A percentile compares a stretch with the other conserved stretches of the same genome.
Evolutionary conservation across 2,888 invertebrate genomes (phyloP).

Genomic region (Clusia tigrina): DNA sequence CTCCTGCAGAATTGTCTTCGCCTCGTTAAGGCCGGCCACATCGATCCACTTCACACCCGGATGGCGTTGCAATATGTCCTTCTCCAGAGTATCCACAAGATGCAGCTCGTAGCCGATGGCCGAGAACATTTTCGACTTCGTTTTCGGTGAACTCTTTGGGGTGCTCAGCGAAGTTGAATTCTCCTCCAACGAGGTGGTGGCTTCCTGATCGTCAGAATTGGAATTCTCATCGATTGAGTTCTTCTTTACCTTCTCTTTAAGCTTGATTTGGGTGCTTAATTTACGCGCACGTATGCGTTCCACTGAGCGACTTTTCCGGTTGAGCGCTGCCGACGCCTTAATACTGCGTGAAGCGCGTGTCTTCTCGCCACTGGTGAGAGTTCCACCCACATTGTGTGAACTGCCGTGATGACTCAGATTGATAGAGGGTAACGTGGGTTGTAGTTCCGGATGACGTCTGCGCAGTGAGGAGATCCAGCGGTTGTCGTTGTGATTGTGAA

Average conservation of each 20-base stretch:
- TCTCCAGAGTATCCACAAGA: slow-evolving; percentile 82
- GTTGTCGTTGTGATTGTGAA: slow-evolving; percentile 66
- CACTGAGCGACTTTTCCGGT: slow-evolving; percentile 62
- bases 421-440: slow-evolving; percentile 73
- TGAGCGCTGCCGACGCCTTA: slow-evolving; percentile 53
- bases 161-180: slow-evolving; percentile 58
- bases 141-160: slow-evolving; percentile 61
- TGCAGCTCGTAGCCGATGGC: slow-evolving; percentile 77
- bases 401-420: slow-evolving; percentile 62
- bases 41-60: slow-evolving; percentile 84
- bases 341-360: slow-evolving; percentile 49
- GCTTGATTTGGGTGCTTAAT: slow-evolving; percentile 61
- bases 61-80: slow-evolving; percentile 83
- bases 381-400: slow-evolving; percentile 65
- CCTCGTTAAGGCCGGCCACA: slow-evolving; percentile 78
- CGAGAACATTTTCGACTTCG: slow-evolving; percentile 61
- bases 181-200: slow-evolving; percentile 63
- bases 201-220: slow-evolving; percentile 65
- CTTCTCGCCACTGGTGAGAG: slow-evolving; percentile 47
- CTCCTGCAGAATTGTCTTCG: slow-evolving; percentile 81
- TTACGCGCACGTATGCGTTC: slow-evolving; percentile 64
- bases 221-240: slow-evolving; percentile 65
- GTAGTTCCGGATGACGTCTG: slow-evolving; percentile 72
- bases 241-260: slow-evolving; percentile 63
- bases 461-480: slow-evolving; percentile 76